These are phyloP conservation scores for Muscina levida DNA, from an alignment of 2,888 invertebrate genomes.

Conservation along the genomic window DNA sequence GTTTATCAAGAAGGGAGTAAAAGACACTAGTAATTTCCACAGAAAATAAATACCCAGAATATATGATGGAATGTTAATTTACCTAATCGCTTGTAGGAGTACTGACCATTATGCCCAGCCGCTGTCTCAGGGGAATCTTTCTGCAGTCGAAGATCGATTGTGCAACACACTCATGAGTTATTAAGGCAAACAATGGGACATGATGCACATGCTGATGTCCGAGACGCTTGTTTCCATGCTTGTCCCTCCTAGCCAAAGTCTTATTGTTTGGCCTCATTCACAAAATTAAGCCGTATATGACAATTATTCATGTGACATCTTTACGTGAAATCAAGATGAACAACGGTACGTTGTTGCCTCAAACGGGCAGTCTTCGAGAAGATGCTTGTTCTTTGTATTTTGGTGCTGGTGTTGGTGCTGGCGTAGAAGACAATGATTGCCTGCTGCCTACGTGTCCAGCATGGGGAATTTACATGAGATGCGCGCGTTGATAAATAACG, in stretches of 20 bases:
- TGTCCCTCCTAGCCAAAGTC: conserved; percentile 34
- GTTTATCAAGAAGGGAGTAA: conserved; percentile 3
- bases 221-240: conserved; percentile 3
- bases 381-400: conserved; percentile 45
- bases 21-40: conserved; percentile 39
- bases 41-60: conserved; percentile 69
- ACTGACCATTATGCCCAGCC: conserved; percentile 32
- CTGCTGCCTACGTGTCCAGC: conserved; percentile 66
- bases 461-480: conserved; percentile 57
- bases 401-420: conserved; percentile 11
- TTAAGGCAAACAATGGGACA: conserved; percentile 67
- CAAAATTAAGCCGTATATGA: conserved; percentile 63
- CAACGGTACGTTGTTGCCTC: conserved; percentile 31
- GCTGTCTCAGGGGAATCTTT: conserved; percentile 65
- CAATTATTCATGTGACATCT: conserved; percentile 67
- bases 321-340: conserved; percentile 60
- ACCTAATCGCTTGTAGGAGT: conserved; percentile 54
- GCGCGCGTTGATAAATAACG: conserved; percentile 54
- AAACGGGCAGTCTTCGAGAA: conserved; percentile 48
- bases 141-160: conserved; percentile 60
- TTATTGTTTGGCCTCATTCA: conserved; percentile 57
- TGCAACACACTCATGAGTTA: conserved; percentile 51
- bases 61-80: not conserved
- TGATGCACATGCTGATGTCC: conserved; percentile 71
- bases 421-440: conserved; percentile 48